Base-by-base conservation (phyloP, 2,113 vertebrate species). In the Rhinichthys klamathensis region DNA sequence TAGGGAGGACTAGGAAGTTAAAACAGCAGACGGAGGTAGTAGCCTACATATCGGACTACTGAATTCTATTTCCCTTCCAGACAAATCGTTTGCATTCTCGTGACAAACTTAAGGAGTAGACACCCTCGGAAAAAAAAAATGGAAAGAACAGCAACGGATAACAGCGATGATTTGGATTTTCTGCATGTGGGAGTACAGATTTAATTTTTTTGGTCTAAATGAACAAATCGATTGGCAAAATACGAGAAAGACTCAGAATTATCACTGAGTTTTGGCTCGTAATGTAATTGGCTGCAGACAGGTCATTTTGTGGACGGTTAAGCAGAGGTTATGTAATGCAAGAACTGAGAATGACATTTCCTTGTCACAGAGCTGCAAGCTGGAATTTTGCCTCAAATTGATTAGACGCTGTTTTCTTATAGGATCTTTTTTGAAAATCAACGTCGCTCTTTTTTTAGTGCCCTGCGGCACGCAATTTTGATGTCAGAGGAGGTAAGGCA, bases 401-500 rank as follows among this genome's bases (percentile, higher is more conserved):
- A 61, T 56, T 51, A 70, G 69, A 84, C 75, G 46, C 9, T 60
- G 38, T 38, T 44, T 38, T 65, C 41, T 1, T 77, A 23, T 18
- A 79, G 73, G 84, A 83, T 72, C 27, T 65, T 85, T 77, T 21
- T 41, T 32, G 73, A 49, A 54, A 74, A 58, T 21, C 84, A 69
- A 70, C 73, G 9, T 56, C 74, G 63, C 51, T 82, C 75, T 11
- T 83, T 77, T 25, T 84, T 67, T 44, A n/a, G 80, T 38, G 67
- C 76, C 74, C 69, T 84, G 69, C 82, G 73, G 84, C 87, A 77
- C 72, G n/a, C 56, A 38, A 65, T 54, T 82, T 86, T 82, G 81
- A 88, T 88, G 87, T 86, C 87, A 88, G 70, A 81, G 58, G 58
- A 86, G 87, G 87, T 88, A 88, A 88, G 87, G n/a, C 67, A 9